Conservation (phyloP, 2,888 invertebrate species). For the Pyrgus malvae region DNA sequence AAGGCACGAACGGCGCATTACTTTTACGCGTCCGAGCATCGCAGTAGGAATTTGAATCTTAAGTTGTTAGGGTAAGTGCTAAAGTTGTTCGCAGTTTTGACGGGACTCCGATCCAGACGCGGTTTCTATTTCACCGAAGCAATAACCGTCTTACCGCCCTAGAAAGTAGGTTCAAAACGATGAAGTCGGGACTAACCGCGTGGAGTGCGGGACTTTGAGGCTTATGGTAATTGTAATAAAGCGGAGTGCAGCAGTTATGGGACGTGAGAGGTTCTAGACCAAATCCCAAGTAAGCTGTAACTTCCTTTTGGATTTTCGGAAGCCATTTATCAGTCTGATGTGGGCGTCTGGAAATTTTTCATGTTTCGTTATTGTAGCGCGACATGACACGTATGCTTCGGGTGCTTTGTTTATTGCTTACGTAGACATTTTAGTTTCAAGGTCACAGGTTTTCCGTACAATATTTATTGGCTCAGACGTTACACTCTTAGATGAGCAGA, state of each 20-base stretch:
- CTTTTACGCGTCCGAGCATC: conserved; percentile 37
- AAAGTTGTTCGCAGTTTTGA: conserved; percentile 61
- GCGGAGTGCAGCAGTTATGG: conserved; percentile 82
- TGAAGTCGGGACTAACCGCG: conserved; percentile 64
- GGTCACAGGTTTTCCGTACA: conserved; percentile 36
- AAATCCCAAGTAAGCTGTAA: conserved; percentile 83
- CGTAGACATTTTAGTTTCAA: conserved; percentile 46
- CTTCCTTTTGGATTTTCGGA: conserved; percentile 84
- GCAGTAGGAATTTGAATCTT: conserved; percentile 62
- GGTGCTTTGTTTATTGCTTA: conserved; percentile 59
- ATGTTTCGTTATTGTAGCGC: conserved; percentile 80
- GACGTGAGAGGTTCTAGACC: conserved; percentile 82
- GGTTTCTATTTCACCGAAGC: conserved; percentile 78
- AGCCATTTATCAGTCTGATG: conserved; percentile 83
- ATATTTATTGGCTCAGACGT: background rate
- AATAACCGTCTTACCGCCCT: conserved; percentile 77
- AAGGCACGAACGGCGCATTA: conserved; percentile 75
- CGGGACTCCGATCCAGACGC: conserved; percentile 64
- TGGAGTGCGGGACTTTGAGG: conserved; percentile 81
- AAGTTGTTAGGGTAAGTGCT: conserved; percentile 60
- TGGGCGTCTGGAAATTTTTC: conserved; percentile 81
- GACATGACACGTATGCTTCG: conserved; percentile 71
- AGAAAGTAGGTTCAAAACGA: conserved; percentile 80
- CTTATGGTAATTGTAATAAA: conserved; percentile 83
- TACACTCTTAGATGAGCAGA: background rate